phyloP scores from a whole-genome alignment of 2,797 vertebrate genomes.

The Spinus pinus region DNA sequence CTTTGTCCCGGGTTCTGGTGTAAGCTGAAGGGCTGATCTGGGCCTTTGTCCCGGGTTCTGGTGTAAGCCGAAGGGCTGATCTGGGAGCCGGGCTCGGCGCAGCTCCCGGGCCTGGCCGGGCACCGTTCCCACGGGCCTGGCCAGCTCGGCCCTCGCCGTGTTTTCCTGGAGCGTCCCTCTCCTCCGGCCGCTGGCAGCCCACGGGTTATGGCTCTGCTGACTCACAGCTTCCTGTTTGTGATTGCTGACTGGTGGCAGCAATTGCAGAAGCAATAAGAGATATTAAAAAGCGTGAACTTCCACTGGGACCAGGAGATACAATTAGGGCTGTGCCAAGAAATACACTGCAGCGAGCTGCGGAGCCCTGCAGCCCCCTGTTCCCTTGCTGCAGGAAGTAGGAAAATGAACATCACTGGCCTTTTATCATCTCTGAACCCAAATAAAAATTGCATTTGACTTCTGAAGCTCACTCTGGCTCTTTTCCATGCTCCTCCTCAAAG shows the following conservation, averaged over 20 bases:
- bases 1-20: no score
- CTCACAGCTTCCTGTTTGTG: slow-evolving; percentile 68
- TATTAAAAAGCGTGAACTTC: slow-evolving; percentile 56
- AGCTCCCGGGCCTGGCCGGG: rapidly evolving
- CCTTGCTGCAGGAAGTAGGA: slow-evolving; percentile 40
- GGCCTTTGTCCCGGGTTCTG: no score
- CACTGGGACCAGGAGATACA: slow-evolving; percentile 2
- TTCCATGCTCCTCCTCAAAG: neutral
- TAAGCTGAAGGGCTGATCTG: no score
- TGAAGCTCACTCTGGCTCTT: neutral
- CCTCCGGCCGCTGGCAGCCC: neutral
- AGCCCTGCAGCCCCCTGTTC: neutral
- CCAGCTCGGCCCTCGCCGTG: neutral
- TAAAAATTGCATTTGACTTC: slow-evolving; percentile 28
- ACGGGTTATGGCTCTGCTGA: slow-evolving; percentile 44
- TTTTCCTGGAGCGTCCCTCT: slow-evolving; percentile 21
- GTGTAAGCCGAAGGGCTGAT: no score
- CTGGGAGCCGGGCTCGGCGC: neutral
- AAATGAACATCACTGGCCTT: slow-evolving; percentile 5
- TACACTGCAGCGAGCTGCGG: neutral
- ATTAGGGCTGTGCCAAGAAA: slow-evolving; percentile 23
- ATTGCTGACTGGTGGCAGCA: slow-evolving; percentile 64
- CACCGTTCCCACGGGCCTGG: rapidly evolving
- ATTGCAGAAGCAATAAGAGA: slow-evolving; percentile 63
- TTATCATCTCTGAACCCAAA: slow-evolving; percentile 17